Evolutionary conservation across 1,140 invertebrate genomes (phyloP).

Genomic region (Drosophila tani): DNA sequence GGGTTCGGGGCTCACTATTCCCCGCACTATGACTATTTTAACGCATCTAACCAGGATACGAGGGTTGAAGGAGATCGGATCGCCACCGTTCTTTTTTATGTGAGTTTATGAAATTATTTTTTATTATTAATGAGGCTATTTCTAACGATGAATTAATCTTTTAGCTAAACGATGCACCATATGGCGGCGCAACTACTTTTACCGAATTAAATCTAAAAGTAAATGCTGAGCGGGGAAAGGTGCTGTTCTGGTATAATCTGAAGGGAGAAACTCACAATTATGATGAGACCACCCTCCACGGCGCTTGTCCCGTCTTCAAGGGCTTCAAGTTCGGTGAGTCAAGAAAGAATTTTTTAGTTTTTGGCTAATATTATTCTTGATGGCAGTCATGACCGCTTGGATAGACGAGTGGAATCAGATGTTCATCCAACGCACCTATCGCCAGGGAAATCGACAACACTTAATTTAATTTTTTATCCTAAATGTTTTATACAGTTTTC

Average conservation of each 20-base stretch:
- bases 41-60: not conserved
- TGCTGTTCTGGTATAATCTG: constrained; percentile 35
- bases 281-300: constrained; percentile 2
- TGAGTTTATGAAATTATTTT: constrained; percentile 17
- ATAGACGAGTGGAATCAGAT: constrained; percentile 51
- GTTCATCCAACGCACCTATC: constrained; percentile 29
- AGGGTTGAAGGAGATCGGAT: constrained; percentile 47
- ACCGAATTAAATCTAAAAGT: constrained; percentile 9
- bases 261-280: constrained; percentile 10
- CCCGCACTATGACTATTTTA: constrained; percentile 88
- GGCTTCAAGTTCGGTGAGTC: constrained; percentile 33
- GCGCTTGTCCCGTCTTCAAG: constrained; percentile 33
- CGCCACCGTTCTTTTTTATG: constrained; percentile 63
- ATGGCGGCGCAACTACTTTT: constrained; percentile 51
- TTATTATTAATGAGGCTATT: too few species aligned
- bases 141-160: not conserved
- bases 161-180: constrained; percentile 50
- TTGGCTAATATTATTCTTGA: too few species aligned
- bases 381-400: constrained; percentile 26
- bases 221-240: constrained; percentile 39
- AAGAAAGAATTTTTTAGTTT: not conserved
- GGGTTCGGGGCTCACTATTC: constrained; percentile 90
- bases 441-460: not conserved
- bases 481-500: too few species aligned
- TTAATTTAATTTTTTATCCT: not conserved